These are phyloP conservation scores for Saturnia japonica DNA, from an alignment of 2,888 invertebrate genomes.

Conservation along the genomic window DNA sequence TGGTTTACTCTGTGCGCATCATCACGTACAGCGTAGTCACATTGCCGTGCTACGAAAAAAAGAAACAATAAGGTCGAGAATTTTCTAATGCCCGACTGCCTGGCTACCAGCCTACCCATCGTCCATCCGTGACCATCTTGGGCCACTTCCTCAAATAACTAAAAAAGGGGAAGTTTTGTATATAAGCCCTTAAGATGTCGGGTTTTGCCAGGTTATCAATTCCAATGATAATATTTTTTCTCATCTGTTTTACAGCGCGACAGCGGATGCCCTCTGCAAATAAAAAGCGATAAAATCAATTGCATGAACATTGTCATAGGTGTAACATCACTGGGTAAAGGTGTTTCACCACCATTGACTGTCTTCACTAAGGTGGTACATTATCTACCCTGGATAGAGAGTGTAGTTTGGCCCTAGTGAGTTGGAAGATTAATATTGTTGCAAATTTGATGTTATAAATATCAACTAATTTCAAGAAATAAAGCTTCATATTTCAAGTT, in stretches of 20 bases:
- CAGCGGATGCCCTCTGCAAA: background rate
- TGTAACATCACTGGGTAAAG: background rate
- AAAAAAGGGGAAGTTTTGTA: too few species aligned
- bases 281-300: background rate
- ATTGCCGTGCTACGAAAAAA: too few species aligned
- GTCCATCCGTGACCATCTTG: too few species aligned
- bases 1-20: too few species aligned
- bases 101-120: too few species aligned
- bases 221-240: background rate
- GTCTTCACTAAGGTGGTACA: background rate
- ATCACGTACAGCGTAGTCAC: too few species aligned
- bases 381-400: constrained; percentile 1
- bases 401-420: background rate
- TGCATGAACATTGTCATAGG: background rate
- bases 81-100: too few species aligned
- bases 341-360: background rate
- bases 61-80: too few species aligned
- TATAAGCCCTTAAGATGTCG: too few species aligned
- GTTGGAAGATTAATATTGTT: too few species aligned
- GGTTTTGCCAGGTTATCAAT: too few species aligned
- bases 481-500: background rate
- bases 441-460: background rate
- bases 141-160: too few species aligned
- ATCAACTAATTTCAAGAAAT: background rate
- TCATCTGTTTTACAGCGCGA: background rate